Percentiles rank a stretch among this genome's conserved stretches.
phyloP scores from a whole-genome alignment of 2,113 vertebrate species.

The Hiodon alosoides region DNA sequence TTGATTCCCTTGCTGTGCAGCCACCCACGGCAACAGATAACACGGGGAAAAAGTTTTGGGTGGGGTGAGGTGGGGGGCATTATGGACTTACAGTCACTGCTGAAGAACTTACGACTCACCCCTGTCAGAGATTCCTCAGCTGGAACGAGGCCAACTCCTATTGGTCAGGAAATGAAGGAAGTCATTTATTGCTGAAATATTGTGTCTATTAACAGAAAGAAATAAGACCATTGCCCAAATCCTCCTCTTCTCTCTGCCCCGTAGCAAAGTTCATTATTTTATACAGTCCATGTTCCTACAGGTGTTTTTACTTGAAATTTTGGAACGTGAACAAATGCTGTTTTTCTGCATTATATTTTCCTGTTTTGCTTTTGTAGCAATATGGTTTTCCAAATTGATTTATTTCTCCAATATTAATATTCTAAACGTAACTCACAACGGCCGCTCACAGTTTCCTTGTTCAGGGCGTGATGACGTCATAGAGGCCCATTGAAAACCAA shows the following conservation, averaged over 20 bases:
- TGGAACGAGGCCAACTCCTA: slow-evolving; percentile 16
- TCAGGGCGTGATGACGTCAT: neutral
- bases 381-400: too few relatives aligned
- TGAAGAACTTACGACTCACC: neutral
- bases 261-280: too few relatives aligned
- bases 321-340: too few relatives aligned
- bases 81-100: slow-evolving; percentile 14
- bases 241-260: too few relatives aligned
- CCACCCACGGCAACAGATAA: slow-evolving; percentile 34
- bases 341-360: too few relatives aligned
- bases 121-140: neutral
- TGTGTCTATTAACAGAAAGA: neutral
- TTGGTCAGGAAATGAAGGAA: slow-evolving; percentile 28
- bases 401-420: too few relatives aligned
- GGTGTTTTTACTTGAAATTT: too few relatives aligned
- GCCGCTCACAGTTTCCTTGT: neutral
- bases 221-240: neutral
- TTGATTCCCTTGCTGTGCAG: slow-evolving; percentile 9
- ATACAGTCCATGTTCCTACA: too few relatives aligned
- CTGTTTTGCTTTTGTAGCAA: too few relatives aligned
- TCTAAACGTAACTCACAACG: too few relatives aligned
- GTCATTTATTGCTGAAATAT: neutral
- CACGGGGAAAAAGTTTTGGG: neutral
- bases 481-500: neutral
- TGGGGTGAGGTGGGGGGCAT: slow-evolving; percentile 11